Evolutionary conservation across 2,113 vertebrate genomes (phyloP).

Genomic region (Strigops habroptila): DNA sequence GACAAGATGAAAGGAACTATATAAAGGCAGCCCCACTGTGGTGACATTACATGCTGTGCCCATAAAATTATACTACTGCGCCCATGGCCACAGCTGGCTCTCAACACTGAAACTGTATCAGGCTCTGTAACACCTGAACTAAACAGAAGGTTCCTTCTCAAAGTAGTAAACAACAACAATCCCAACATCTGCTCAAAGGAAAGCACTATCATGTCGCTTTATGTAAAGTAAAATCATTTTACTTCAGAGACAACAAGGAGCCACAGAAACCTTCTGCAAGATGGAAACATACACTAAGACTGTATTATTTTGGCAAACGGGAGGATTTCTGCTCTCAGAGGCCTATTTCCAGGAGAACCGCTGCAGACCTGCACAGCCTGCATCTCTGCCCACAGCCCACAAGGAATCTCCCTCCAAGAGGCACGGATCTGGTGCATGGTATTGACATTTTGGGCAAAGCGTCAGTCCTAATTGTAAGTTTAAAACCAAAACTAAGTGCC

Average conservation of each 20-base stretch:
- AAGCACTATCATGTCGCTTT: not conserved
- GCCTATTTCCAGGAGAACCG: not conserved
- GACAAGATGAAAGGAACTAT: constrained; percentile 5
- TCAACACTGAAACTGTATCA: not conserved
- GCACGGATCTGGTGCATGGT: not conserved
- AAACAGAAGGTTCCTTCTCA: not conserved
- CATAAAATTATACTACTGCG: not conserved
- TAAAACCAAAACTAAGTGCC: not conserved
- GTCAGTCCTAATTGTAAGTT: not conserved
- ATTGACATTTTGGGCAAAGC: not conserved
- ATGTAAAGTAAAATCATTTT: not conserved
- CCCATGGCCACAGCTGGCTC: not conserved
- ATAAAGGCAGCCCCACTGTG: not conserved
- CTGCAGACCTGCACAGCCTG: accelerated
- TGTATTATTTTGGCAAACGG: not conserved
- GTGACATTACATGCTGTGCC: not conserved
- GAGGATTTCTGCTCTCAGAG: not conserved
- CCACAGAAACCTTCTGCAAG: not conserved
- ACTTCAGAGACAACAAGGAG: not conserved
- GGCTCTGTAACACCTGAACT: not conserved
- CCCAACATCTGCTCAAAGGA: not conserved
- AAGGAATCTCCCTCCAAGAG: not conserved
- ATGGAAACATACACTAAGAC: not conserved
- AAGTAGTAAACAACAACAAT: not conserved
- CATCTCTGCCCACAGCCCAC: too few relatives aligned